Evolutionary conservation across 2,797 vertebrate species (phyloP).

Genomic region (Pseudomugil tenellus): DNA sequence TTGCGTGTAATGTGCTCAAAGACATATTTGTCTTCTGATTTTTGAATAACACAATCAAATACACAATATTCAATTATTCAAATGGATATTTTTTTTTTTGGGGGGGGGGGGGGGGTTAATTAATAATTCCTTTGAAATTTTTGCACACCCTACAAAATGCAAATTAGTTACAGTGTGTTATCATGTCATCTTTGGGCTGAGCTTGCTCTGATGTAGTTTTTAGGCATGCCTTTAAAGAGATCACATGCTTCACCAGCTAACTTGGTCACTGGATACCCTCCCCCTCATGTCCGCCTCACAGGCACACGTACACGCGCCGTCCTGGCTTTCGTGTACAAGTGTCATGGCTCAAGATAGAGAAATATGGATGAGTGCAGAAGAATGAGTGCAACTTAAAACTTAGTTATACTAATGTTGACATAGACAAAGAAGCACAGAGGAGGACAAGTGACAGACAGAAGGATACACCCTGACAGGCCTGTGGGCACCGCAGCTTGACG

Average conservation of each 20-base stretch:
- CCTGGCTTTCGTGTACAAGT: conserved; percentile 24
- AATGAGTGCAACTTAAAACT: conserved; percentile 21
- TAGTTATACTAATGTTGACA: conserved; percentile 12
- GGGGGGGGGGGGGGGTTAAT: too few relatives aligned
- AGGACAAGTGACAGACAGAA: conserved; percentile 32
- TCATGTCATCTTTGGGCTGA: conserved; percentile 43
- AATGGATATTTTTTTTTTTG: background rate
- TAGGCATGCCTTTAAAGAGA: conserved; percentile 70
- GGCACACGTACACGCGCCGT: conserved; percentile 10
- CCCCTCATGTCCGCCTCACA: conserved; percentile 31
- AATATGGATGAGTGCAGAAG: conserved; percentile 16
- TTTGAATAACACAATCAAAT: background rate
- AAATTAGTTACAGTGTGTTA: conserved; percentile 17
- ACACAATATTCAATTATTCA: background rate
- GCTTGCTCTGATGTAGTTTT: conserved; percentile 40
- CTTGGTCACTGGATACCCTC: conserved; percentile 71
- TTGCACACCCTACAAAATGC: background rate
- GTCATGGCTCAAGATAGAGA: conserved; percentile 26
- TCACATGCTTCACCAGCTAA: conserved; percentile 79
- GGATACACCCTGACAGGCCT: conserved; percentile 43
- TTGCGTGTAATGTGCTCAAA: background rate
- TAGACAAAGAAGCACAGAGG: conserved; percentile 37
- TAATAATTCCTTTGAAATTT: background rate
- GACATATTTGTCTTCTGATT: background rate
- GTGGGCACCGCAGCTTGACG: conserved; percentile 64